A percentile compares a stretch with the other conserved stretches of the same genome.
phyloP scores from a whole-genome alignment of 2,113 vertebrate species.

The Vulpes lagopus region DNA sequence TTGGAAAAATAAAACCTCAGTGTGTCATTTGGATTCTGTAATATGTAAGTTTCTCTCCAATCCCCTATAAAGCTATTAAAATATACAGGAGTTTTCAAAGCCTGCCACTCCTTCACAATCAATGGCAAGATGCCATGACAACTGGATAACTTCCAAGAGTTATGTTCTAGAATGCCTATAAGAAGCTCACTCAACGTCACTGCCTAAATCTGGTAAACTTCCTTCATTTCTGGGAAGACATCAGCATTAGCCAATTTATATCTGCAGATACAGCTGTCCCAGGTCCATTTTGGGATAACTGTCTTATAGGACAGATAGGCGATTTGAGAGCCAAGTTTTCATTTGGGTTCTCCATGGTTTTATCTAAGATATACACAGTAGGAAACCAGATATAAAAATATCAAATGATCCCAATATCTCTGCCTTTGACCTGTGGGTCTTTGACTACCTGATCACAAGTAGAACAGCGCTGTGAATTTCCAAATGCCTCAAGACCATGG shows the following conservation, averaged over 20 bases:
- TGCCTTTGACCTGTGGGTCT: constrained; percentile 23
- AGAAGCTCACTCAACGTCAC: constrained; percentile 60
- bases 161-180: constrained; percentile 57
- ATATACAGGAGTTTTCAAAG: constrained; percentile 10
- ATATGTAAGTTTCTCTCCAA: constrained; percentile 21
- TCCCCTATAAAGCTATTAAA: constrained; percentile 38
- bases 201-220: constrained; percentile 64
- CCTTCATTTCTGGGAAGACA: constrained; percentile 70
- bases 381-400: constrained; percentile 30
- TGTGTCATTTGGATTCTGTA: constrained; percentile 7
- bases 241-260: constrained; percentile 38
- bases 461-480: not conserved
- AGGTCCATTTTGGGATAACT: constrained; percentile 18
- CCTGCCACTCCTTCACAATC: constrained; percentile 34
- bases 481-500: not conserved
- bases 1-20: constrained; percentile 48
- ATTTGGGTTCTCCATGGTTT: not conserved
- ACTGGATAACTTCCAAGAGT: constrained; percentile 58
- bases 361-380: constrained; percentile 6
- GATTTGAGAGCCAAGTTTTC: constrained; percentile 49
- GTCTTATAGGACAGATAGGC: not conserved
- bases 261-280: constrained; percentile 10
- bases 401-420: not conserved
- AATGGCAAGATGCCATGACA: constrained; percentile 45
- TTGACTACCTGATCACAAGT: not conserved